Percentiles rank a stretch among this genome's conserved stretches.
Conservation (phyloP, 2,797 vertebrate species). For the Enteromius fasciolatus region DNA sequence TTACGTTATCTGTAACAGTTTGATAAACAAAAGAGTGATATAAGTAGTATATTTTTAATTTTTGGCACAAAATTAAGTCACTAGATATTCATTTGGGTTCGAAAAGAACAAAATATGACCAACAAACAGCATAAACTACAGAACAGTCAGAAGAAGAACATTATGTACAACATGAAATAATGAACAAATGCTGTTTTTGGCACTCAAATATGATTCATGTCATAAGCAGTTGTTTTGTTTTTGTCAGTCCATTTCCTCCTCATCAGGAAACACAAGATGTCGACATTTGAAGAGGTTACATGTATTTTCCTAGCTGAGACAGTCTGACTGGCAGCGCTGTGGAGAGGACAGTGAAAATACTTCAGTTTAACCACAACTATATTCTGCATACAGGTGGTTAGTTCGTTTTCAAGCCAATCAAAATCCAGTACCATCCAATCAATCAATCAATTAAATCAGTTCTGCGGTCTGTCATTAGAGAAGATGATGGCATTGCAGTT, state of each 20-base stretch:
- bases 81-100: not conserved
- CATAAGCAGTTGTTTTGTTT: conserved; percentile 2
- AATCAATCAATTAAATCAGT: not conserved
- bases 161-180: conserved; percentile 23
- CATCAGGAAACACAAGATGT: conserved; percentile 52
- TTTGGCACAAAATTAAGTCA: not conserved
- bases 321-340: conserved; percentile 85
- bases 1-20: not conserved
- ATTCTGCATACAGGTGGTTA: not conserved
- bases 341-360: conserved; percentile 63
- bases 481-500: conserved; percentile 20
- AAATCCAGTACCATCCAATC: not conserved
- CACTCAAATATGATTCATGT: conserved; percentile 17
- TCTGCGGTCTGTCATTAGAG: not conserved
- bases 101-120: not conserved
- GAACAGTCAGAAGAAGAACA: not conserved
- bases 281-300: conserved; percentile 66
- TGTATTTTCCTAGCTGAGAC: conserved; percentile 83
- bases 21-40: not conserved
- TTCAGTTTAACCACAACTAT: conserved; percentile 45
- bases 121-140: not conserved
- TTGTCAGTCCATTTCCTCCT: conserved; percentile 28
- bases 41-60: not conserved
- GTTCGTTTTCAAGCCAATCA: not conserved
- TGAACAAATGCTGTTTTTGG: not conserved